These are phyloP conservation scores for Lasius fuliginosus DNA, from an alignment of 2,888 invertebrate species.

Conservation along the genomic window DNA sequence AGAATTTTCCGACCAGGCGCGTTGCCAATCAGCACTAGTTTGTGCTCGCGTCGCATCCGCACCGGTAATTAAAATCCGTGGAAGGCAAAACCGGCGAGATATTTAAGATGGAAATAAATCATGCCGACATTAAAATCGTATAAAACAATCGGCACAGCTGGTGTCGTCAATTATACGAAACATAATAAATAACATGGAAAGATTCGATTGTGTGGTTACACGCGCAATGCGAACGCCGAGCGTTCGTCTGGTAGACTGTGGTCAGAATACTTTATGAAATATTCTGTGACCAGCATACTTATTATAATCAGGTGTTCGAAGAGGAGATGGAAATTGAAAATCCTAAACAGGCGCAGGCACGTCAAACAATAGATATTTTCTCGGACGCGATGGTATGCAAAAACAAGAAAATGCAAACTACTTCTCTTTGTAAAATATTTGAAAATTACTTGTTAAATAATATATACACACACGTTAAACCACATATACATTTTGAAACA, in stretches of 20 bases:
- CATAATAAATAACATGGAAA: slow-evolving; percentile 54
- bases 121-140: background rate
- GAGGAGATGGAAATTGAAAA: slow-evolving; percentile 27
- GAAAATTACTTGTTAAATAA: background rate
- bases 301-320: slow-evolving; percentile 12
- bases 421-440: background rate
- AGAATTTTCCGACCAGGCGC: slow-evolving; percentile 16
- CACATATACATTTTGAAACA: background rate
- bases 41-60: background rate
- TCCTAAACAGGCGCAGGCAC: slow-evolving; percentile 8
- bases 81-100: background rate
- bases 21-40: background rate
- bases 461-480: background rate
- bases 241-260: slow-evolving; percentile 40
- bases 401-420: background rate
- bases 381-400: background rate
- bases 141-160: slow-evolving; percentile 18
- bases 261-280: slow-evolving; percentile 52
- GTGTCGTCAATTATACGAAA: slow-evolving; percentile 33
- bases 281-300: slow-evolving; percentile 57
- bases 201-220: slow-evolving; percentile 36
- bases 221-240: slow-evolving; percentile 21
- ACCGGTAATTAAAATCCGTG: background rate
- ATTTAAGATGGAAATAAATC: slow-evolving; percentile 36
- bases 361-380: slow-evolving; percentile 32